Base-by-base conservation (phyloP, 35 echinoderm and acorn worm species). In the Chiridota heheva region DNA sequence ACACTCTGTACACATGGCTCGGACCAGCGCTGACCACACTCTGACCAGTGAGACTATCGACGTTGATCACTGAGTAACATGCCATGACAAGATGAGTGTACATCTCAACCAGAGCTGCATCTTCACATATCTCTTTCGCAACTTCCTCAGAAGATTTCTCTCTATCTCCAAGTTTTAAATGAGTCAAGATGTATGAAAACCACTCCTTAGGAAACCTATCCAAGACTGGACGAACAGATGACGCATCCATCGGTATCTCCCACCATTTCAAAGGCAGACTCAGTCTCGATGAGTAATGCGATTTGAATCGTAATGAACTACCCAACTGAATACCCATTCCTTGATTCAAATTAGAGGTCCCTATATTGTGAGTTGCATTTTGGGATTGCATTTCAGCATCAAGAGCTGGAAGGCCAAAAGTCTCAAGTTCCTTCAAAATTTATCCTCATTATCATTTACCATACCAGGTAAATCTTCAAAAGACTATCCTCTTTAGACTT, bases 261-360 rank as follows among this genome's bases (percentile, higher is more conserved):
- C 95, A 53, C 95, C 95, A 98, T 78, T 98, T 98, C 13, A 98
- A 86, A 29, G 95, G 95, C 30, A 98, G 77, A 51, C 95, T 98
- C 25, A 98, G 69, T 67, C 82, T 98, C 18, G 95, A 98, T 29
- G 95, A 98, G 42, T 98, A 75, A 67, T 73, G 66, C 12, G 95
- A 98, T 5, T 63, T 80, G 49, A 98, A 98, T 70, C 92, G 95
- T 5, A 91, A 58, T 22, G 95, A 98, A 38, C 85, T 63, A 20
- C 84, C 71, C 16, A 98, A 55, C 58, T 87, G 91, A 20, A 98
- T 95, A 18, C 63, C 69, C 2, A 69, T 42, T 40, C 45, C 61
- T 51, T 60, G 48, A 33, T 57, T 29, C 26, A 2, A 24, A n/a
- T n/a, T n/a, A 6, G 4, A 61, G 32, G 32, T 60, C n/a, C 27